phyloP scores from a whole-genome alignment of 2,888 invertebrate species.

The Thelaira solivaga region DNA sequence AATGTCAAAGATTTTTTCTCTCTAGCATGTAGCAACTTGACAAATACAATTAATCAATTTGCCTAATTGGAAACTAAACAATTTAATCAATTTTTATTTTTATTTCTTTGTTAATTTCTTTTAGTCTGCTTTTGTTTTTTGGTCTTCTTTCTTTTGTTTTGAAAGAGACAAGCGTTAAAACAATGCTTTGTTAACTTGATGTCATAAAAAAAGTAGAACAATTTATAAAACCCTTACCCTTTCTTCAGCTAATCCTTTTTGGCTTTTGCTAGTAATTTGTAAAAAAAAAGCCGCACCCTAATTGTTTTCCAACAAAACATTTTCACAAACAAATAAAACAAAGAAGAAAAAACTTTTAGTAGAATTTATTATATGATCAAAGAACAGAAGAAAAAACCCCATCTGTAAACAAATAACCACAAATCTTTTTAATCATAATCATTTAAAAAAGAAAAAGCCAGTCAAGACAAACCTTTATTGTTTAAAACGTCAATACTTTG shows the following conservation, averaged over 20 bases:
- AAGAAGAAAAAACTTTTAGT: constrained; percentile 5
- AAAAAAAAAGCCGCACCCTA: constrained; percentile 52
- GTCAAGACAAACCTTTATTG: constrained; percentile 57
- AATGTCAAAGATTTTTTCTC: too few relatives aligned
- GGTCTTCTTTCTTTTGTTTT: too few relatives aligned
- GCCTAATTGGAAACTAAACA: too few relatives aligned
- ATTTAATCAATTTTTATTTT: constrained; percentile 29
- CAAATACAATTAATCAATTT: too few relatives aligned
- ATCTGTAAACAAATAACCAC: constrained; percentile 47
- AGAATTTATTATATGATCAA: constrained; percentile 44
- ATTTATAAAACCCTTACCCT: constrained; percentile 23
- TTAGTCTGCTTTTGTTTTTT: too few relatives aligned
- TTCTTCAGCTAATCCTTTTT: not conserved
- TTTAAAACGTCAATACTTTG: constrained; percentile 18
- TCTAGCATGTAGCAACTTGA: too few relatives aligned
- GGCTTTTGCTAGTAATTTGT: constrained; percentile 40
- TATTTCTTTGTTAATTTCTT: too few relatives aligned
- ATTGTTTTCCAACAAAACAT: constrained; percentile 37
- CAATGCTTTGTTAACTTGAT: not conserved
- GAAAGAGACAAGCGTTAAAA: not conserved
- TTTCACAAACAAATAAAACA: constrained; percentile 5
- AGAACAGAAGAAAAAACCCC: not conserved
- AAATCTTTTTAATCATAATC: constrained; percentile 62
- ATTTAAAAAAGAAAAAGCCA: constrained; percentile 57
- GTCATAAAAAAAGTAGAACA: constrained; percentile 1